Evolutionary conservation across 2,797 vertebrate genomes (phyloP).

Genomic region (Gymnoscopelus braueri): DNA sequence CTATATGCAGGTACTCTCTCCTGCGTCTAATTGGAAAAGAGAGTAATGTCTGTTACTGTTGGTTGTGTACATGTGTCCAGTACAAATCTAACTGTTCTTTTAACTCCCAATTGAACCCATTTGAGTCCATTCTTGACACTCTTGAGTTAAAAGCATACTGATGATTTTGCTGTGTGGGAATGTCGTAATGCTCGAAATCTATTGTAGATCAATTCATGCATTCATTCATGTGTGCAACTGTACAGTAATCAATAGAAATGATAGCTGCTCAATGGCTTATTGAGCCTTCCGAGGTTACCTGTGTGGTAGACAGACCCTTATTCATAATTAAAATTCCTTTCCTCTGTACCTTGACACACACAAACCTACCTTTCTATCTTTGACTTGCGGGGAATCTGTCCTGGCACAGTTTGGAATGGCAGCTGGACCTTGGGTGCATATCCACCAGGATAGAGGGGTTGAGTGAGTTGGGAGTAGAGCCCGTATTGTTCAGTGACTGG

Average conservation of each 20-base stretch:
- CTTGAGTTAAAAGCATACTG: too few relatives aligned
- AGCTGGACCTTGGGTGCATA: slow-evolving; percentile 90
- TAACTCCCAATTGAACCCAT: too few relatives aligned
- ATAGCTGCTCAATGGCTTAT: too few relatives aligned
- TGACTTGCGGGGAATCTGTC: slow-evolving; percentile 82
- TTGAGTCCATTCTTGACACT: too few relatives aligned
- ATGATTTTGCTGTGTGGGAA: too few relatives aligned
- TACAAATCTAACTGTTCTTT: not conserved
- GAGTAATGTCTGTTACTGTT: too few relatives aligned
- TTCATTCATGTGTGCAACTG: too few relatives aligned
- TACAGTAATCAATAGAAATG: too few relatives aligned
- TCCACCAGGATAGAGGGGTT: slow-evolving; percentile 65
- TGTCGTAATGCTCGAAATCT: too few relatives aligned
- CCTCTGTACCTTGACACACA: not conserved
- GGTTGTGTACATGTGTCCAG: slow-evolving; percentile 6
- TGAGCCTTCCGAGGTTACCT: not conserved
- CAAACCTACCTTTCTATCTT: slow-evolving; percentile 87
- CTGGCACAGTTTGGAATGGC: slow-evolving; percentile 77
- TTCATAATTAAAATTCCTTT: not conserved
- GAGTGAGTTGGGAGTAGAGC: slow-evolving; percentile 75
- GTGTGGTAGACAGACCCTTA: not conserved
- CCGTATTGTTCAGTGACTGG: slow-evolving; percentile 65
- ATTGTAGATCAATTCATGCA: too few relatives aligned
- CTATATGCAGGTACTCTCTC: slow-evolving; percentile 79
- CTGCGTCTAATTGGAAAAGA: slow-evolving; percentile 76